Percentiles rank a stretch among this genome's conserved stretches.
Evolutionary conservation across 2,797 vertebrate genomes (phyloP).

Genomic region (Spinibarbus caldwelli): DNA sequence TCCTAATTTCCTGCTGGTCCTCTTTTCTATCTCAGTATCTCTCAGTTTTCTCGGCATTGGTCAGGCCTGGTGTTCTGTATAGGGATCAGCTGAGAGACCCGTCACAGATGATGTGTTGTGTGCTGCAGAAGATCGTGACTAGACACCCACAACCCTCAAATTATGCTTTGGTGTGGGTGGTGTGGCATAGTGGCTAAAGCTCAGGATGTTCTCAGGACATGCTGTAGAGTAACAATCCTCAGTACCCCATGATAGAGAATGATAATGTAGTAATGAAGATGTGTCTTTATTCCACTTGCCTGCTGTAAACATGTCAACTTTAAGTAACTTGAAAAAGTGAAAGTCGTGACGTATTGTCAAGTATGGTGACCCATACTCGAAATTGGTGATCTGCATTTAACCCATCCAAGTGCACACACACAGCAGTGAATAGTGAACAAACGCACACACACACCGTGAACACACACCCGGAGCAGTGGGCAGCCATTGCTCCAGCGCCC

Average conservation of each 20-base stretch:
- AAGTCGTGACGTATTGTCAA: too few species aligned
- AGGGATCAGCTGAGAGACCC: neutral
- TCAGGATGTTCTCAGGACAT: neutral
- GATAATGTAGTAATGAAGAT: neutral
- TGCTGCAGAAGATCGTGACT: neutral
- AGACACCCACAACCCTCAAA: conserved; percentile 1
- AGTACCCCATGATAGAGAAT: neutral
- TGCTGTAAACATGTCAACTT: neutral
- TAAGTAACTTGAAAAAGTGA: too few species aligned
- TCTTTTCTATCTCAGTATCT: conserved; percentile 3
- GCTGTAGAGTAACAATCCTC: neutral
- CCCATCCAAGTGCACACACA: too few species aligned
- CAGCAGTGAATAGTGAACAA: too few species aligned
- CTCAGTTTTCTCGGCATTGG: neutral
- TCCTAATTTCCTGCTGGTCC: conserved; percentile 23
- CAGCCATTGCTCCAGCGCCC: too few species aligned
- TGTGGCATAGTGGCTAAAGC: neutral
- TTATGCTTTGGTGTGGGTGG: neutral
- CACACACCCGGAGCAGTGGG: too few species aligned
- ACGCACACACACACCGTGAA: too few species aligned
- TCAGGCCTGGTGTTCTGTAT: neutral
- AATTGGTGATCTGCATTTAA: too few species aligned
- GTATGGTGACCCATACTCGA: too few species aligned
- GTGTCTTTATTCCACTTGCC: neutral
- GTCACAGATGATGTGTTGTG: neutral